Evolutionary conservation across 2,888 invertebrate genomes (phyloP), one percentile per base, ranked within the genome.

Genomic region (Pterobdella sp.): DNA sequence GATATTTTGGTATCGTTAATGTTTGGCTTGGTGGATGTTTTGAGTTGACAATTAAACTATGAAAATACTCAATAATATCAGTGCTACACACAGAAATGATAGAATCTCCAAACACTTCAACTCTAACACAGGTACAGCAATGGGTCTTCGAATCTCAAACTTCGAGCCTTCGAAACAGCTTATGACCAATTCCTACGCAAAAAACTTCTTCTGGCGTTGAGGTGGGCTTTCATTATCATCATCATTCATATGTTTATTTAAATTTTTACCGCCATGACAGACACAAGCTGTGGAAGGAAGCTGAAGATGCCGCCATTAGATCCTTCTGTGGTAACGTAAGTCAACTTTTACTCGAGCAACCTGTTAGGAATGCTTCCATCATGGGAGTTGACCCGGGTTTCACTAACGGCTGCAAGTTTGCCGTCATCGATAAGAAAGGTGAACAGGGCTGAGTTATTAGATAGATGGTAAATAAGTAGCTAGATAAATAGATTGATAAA

Each of bases 351-450:
- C 84, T 94, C 18, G 88, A 88, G 65, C 88, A 91, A 29, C 94
- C 94, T 0, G 86, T 93, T 10, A 79, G 80, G 72, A 92, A 91
- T 49, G 88, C 89, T 81, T 86, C 87, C 7, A 90, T 95, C 74
- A 85, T 92, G 36, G 94, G 92, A 0, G 87, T 95, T 70, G 95
- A 95, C 85, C 95, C 95, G 0, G 94, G 95, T 0, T 94, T 90
- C 81, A 86, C 85, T 75, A 90, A 92, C 81, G 94, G 94, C 0
- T 94, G 94, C 81, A 95, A 95, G 87, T 85, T 91, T 60, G 94
- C 93, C 18, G 64, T 93, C 3, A 89, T 93, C 4, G 80, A 81
- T 10, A 68, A 77, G 35, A 79, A 79, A 72, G 82, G 82, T 82
- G 35, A 56, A 63, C 42, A 7, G 26, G 14, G 22, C 14, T 14